These are phyloP conservation scores for Hemicrepidius hirtus DNA, from an alignment of 2,888 invertebrate genomes.

Conservation along the genomic window DNA sequence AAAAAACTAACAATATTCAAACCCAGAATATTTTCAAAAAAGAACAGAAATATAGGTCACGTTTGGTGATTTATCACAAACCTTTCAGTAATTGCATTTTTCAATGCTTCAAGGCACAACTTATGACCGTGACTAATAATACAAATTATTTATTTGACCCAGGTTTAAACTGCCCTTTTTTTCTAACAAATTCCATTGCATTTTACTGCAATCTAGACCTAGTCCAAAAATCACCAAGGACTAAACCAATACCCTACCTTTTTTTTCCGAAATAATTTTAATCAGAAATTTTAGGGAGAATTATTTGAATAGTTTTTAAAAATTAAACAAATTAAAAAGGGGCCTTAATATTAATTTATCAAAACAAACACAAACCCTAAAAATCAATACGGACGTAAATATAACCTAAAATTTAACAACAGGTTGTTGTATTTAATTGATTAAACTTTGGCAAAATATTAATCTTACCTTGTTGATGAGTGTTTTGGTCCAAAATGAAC, in stretches of 20 bases:
- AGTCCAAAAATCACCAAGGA: conserved; percentile 11
- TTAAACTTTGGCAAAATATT: background rate
- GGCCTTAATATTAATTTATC: background rate
- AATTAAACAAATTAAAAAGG: background rate
- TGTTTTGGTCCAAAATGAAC: conserved; percentile 28
- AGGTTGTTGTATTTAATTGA: conserved; percentile 37
- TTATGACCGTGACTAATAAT: conserved; percentile 33
- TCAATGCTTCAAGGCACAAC: conserved; percentile 18
- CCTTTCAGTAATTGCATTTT: conserved; percentile 29
- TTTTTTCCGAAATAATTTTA: too few species aligned
- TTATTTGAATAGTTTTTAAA: background rate
- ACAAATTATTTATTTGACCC: conserved; percentile 1
- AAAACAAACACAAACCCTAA: conserved; percentile 29
- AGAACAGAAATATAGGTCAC: conserved; percentile 28
- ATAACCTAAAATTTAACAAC: conserved; percentile 49
- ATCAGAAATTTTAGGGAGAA: too few species aligned
- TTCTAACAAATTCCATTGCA: conserved; percentile 6
- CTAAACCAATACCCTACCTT: background rate
- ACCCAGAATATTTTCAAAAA: background rate
- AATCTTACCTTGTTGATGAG: conserved; percentile 9
- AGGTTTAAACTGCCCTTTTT: conserved; percentile 17
- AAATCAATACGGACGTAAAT: conserved; percentile 50
- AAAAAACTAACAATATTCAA: background rate
- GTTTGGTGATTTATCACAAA: background rate
- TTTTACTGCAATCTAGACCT: background rate